phyloP scores from a whole-genome alignment of 2,888 invertebrate genomes.

The Torymus texanus region DNA sequence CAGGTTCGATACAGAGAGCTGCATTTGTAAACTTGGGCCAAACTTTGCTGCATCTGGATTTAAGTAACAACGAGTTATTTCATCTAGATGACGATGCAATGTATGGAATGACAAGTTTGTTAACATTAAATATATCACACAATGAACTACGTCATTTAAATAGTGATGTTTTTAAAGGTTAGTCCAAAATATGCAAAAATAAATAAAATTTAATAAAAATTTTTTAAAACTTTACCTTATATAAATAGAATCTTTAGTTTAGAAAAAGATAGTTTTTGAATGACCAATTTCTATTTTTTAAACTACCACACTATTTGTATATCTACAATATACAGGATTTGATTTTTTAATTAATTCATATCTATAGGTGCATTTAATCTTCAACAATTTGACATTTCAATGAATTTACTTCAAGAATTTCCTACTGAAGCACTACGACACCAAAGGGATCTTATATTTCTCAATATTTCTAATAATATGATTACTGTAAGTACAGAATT shows the following conservation, averaged over 20 bases:
- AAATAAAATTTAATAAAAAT: too few species aligned
- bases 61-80: constrained; percentile 87
- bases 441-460: constrained; percentile 82
- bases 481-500: constrained; percentile 80
- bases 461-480: constrained; percentile 90
- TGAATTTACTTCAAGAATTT: constrained; percentile 90
- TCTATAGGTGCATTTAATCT: constrained; percentile 82
- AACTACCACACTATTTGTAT: too few species aligned
- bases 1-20: constrained; percentile 82
- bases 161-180: constrained; percentile 87
- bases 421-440: constrained; percentile 86
- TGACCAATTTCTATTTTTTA: too few species aligned
- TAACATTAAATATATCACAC: constrained; percentile 83
- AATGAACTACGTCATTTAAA: constrained; percentile 89
- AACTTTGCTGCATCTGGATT: constrained; percentile 84
- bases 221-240: too few species aligned
- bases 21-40: constrained; percentile 76
- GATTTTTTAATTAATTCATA: not conserved
- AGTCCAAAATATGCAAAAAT: constrained; percentile 20
- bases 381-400: constrained; percentile 87
- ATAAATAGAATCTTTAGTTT: too few species aligned
- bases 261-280: too few species aligned
- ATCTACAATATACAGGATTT: too few species aligned
- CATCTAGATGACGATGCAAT: constrained; percentile 87
- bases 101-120: constrained; percentile 81